Percentiles rank a stretch among this genome's conserved stretches.
Evolutionary conservation across 2,113 vertebrate genomes (phyloP).

Genomic region (Syngnathus scovelli): DNA sequence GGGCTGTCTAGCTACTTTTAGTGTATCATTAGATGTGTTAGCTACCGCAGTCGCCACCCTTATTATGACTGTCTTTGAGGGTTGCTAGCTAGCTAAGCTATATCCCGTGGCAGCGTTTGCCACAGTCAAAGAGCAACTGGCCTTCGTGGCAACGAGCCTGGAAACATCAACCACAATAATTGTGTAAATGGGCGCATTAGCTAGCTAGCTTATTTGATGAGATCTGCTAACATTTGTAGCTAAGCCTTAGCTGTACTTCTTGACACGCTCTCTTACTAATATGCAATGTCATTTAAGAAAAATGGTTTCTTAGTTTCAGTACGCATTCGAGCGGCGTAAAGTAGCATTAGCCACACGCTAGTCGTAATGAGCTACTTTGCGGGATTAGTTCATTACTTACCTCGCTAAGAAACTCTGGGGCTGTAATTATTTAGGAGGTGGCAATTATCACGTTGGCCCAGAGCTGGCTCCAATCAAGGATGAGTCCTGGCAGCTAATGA

Average conservation of each 20-base stretch:
- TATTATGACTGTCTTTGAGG: not conserved
- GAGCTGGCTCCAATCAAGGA: slow-evolving; percentile 48
- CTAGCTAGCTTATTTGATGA: not conserved
- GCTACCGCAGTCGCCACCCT: not conserved
- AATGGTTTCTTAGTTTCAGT: slow-evolving; percentile 15
- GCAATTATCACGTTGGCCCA: slow-evolving; percentile 53
- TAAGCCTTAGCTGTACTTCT: not conserved
- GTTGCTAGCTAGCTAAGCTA: not conserved
- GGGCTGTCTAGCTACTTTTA: not conserved
- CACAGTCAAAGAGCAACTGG: not conserved
- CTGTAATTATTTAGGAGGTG: slow-evolving; percentile 55
- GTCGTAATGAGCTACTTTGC: slow-evolving; percentile 55
- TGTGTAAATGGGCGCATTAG: not conserved
- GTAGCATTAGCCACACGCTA: slow-evolving; percentile 36
- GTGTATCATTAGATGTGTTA: no score
- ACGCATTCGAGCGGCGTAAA: slow-evolving; percentile 7
- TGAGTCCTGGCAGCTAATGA: slow-evolving; percentile 43
- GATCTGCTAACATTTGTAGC: not conserved
- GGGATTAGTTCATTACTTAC: slow-evolving; percentile 57
- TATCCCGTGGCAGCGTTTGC: not conserved
- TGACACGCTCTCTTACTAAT: not conserved
- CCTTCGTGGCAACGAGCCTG: not conserved
- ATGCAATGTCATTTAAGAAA: slow-evolving; percentile 2
- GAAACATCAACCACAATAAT: not conserved
- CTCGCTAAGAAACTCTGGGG: slow-evolving; percentile 37